A percentile compares a stretch with the other conserved stretches of the same genome.
These are phyloP conservation scores for Fistularia commersonii DNA, from an alignment of 2,797 vertebrate species.

Conservation along the genomic window DNA sequence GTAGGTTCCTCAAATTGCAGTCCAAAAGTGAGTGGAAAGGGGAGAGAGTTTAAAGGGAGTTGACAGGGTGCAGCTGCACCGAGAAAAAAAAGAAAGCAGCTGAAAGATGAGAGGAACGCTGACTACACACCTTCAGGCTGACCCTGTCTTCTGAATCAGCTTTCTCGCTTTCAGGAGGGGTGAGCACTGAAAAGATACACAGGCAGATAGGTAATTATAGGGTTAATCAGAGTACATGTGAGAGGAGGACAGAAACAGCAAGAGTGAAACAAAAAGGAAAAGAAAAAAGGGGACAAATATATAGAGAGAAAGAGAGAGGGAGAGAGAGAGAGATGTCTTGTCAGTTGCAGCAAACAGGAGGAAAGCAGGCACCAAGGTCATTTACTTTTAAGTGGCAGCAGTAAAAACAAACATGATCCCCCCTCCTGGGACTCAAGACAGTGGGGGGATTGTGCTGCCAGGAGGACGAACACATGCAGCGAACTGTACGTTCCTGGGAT, in stretches of 20 bases:
- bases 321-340: constrained; percentile 15
- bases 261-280: constrained; percentile 1
- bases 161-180: constrained; percentile 76
- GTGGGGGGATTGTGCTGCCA: constrained; percentile 10
- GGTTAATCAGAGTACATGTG: constrained; percentile 11
- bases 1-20: not conserved
- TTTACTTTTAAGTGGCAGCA: constrained; percentile 43
- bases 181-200: constrained; percentile 62
- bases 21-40: constrained; percentile 7
- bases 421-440: constrained; percentile 44
- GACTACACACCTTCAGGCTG: constrained; percentile 73
- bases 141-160: constrained; percentile 75
- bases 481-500: not conserved
- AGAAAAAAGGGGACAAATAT: not conserved
- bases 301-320: constrained; percentile 5
- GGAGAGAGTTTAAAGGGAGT: constrained; percentile 5
- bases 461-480: constrained; percentile 18
- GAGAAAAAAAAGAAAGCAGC: constrained; percentile 7
- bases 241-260: constrained; percentile 9
- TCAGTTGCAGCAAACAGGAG: constrained; percentile 45
- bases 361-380: constrained; percentile 51
- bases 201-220: constrained; percentile 2
- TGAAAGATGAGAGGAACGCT: constrained; percentile 34
- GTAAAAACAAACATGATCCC: constrained; percentile 50
- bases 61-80: constrained; percentile 7